A percentile compares a stretch with the other conserved stretches of the same genome.
These are phyloP conservation scores for Eptesicus fuscus DNA, from an alignment of 2,113 vertebrate genomes.

Conservation along the genomic window DNA sequence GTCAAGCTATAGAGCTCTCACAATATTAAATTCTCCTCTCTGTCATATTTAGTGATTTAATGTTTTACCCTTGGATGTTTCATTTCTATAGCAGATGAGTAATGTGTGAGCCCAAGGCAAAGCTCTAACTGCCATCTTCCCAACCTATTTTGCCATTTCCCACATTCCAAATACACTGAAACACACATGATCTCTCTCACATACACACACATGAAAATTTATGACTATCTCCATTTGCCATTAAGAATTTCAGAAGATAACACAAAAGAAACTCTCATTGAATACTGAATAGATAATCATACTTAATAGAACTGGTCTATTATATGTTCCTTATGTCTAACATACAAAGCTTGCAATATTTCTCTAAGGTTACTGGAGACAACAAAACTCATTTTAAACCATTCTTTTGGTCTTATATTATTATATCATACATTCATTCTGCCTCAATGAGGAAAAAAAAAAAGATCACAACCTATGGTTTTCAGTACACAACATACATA, in stretches of 20 bases:
- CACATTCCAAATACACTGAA: neutral
- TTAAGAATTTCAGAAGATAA: neutral
- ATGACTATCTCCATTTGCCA: neutral
- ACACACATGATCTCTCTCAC: neutral
- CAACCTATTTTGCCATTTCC: neutral
- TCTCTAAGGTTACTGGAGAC: neutral
- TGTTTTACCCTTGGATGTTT: neutral
- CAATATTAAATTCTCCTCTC: neutral
- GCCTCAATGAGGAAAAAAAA: neutral
- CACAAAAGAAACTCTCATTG: neutral
- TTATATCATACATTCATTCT: neutral
- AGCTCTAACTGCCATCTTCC: neutral
- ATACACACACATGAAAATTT: neutral
- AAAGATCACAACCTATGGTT: neutral
- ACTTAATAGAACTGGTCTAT: neutral
- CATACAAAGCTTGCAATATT: neutral
- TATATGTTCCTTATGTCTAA: neutral
- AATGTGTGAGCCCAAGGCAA: neutral
- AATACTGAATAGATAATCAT: neutral
- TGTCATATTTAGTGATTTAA: neutral
- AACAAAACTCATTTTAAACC: neutral
- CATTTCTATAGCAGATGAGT: neutral
- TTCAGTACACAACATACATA: neutral
- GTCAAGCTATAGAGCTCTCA: neutral
- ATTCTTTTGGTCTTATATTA: neutral